Percentiles rank a stretch among this genome's conserved stretches.
These are phyloP conservation scores for Zingel zingel DNA, from an alignment of 2,113 vertebrate species.

Conservation along the genomic window DNA sequence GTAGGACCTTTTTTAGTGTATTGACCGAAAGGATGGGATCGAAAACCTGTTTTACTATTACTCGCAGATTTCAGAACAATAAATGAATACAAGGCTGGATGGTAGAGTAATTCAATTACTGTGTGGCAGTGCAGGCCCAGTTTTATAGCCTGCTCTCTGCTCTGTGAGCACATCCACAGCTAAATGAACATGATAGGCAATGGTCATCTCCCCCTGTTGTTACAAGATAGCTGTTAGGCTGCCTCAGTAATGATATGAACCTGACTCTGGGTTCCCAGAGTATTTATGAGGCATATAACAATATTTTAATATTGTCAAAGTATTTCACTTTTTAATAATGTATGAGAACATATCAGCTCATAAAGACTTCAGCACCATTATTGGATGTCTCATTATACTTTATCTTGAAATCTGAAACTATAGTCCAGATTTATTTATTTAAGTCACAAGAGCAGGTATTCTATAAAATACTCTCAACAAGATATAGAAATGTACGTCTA, in stretches of 20 bases:
- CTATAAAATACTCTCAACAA: neutral
- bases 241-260: slow-evolving; percentile 70
- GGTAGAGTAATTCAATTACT: slow-evolving; percentile 80
- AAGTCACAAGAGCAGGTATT: neutral
- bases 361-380: slow-evolving; percentile 35
- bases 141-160: slow-evolving; percentile 78
- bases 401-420: neutral
- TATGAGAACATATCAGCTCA: slow-evolving; percentile 30
- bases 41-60: slow-evolving; percentile 51
- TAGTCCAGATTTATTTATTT: neutral
- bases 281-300: slow-evolving; percentile 67
- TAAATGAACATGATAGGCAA: slow-evolving; percentile 79
- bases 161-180: slow-evolving; percentile 71
- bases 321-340: slow-evolving; percentile 40
- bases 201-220: slow-evolving; percentile 76
- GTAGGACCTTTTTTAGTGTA: slow-evolving; percentile 1
- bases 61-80: slow-evolving; percentile 70
- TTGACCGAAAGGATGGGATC: slow-evolving; percentile 15
- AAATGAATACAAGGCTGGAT: slow-evolving; percentile 73
- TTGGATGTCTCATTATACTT: slow-evolving; percentile 5
- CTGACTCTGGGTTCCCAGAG: slow-evolving; percentile 47
- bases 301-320: slow-evolving; percentile 64
- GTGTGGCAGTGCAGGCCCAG: slow-evolving; percentile 74
- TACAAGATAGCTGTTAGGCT: slow-evolving; percentile 76
- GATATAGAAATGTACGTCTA: neutral